A percentile compares a stretch with the other conserved stretches of the same genome.
These are phyloP conservation scores for Drosophila colorata DNA, from an alignment of 2,888 invertebrate species.

Conservation along the genomic window DNA sequence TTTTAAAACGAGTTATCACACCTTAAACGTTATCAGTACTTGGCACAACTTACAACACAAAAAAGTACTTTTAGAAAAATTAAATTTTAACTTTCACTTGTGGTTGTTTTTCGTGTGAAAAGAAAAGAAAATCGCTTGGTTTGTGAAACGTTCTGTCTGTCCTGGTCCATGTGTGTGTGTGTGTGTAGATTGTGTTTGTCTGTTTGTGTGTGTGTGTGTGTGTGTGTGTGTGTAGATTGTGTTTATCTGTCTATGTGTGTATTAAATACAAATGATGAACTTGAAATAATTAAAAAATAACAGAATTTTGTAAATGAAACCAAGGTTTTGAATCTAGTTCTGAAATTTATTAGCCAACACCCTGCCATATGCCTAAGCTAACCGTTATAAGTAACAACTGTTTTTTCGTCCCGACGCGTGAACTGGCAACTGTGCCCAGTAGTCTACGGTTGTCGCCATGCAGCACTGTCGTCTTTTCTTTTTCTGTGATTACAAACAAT, in stretches of 20 bases:
- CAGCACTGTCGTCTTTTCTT: neutral
- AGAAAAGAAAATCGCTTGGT: conserved; percentile 27
- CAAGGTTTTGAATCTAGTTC: conserved; percentile 29
- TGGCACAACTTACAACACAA: conserved; percentile 85
- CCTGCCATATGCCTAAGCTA: conserved; percentile 31
- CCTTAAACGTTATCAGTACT: conserved; percentile 85
- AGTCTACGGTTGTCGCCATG: conserved; percentile 3
- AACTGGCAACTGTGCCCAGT: conserved; percentile 13
- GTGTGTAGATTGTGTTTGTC: conserved; percentile 2
- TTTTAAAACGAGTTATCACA: conserved; percentile 84
- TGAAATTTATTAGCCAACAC: conserved; percentile 32
- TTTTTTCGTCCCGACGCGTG: conserved; percentile 10
- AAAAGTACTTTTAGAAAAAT: conserved; percentile 67
- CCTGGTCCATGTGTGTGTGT: conserved; percentile 19
- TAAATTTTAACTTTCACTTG: conserved; percentile 55
- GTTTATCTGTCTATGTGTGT: conserved; percentile 7
- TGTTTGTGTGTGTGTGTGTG: conserved; percentile 2
- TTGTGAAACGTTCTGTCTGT: conserved; percentile 19
- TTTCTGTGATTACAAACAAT: conserved; percentile 5
- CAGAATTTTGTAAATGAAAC: conserved; percentile 21
- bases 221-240: conserved; percentile 19
- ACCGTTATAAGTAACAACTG: conserved; percentile 12
- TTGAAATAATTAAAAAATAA: conserved; percentile 23
- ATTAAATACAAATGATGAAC: conserved; percentile 21
- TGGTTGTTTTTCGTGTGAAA: conserved; percentile 19